Evolutionary conservation across 2,797 vertebrate species (phyloP).

Genomic region (Numenius phaeopus): DNA sequence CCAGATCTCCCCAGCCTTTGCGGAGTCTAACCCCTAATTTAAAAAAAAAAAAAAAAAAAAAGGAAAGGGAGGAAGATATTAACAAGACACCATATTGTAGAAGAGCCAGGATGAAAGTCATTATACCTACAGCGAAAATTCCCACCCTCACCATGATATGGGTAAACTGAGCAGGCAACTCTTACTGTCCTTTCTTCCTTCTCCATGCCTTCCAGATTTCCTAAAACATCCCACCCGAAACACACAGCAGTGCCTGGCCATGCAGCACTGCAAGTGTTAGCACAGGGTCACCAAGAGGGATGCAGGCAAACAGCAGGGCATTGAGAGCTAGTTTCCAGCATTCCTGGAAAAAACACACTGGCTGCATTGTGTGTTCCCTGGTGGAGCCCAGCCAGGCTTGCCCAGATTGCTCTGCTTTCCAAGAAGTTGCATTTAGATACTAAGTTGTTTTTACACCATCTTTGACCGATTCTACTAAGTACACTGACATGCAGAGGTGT

Average conservation of each 20-base stretch:
- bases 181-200: not conserved
- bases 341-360: constrained; percentile 45
- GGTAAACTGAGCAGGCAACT: not conserved
- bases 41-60: not conserved
- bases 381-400: not conserved
- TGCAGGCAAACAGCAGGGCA: not conserved
- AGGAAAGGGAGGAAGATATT: not conserved
- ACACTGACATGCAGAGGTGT: not conserved
- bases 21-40: not conserved
- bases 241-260: not conserved
- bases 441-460: not conserved
- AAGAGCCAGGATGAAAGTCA: not conserved
- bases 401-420: constrained; percentile 41
- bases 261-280: not conserved
- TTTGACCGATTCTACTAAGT: constrained; percentile 34
- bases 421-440: constrained; percentile 46
- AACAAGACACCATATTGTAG: fast-evolving
- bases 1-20: not conserved
- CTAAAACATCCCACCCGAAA: not conserved
- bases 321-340: constrained; percentile 21
- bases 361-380: not conserved
- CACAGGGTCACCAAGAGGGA: not conserved
- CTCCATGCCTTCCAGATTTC: not conserved
- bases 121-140: not conserved
- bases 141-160: not conserved